Base-by-base conservation (phyloP, 2,113 vertebrate species). In the Dipodomys merriami region DNA sequence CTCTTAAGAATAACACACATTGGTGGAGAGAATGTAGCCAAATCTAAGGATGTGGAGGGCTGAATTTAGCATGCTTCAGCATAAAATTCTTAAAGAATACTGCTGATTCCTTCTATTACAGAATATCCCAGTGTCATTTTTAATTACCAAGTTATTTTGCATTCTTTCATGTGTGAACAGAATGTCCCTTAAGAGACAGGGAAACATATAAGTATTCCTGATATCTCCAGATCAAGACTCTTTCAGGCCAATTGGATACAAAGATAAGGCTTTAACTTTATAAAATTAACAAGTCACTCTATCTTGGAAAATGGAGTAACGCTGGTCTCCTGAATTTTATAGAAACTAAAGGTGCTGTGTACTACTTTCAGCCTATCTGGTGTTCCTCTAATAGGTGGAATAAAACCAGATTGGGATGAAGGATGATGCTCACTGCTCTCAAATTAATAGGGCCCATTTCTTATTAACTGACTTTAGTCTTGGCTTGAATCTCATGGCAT, bases 401-500 rank as follows among this genome's bases (percentile, higher is more conserved):
- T 1, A 8, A 71, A 30, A 2, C 57, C 23, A 35, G 23, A 39
- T 1, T 18, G 18, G 60, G 83, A 29, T 35, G 35, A 16, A 69
- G 29, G 39, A 25, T 4, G 12, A 9, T 1, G 25, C 2, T 46
- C 84, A 68, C 64, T 53, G 82, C 53, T 79, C n/a, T 72, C 69
- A 30, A 72, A 94, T 23, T 0, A 57, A 86, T 91, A 88, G 57
- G 92, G 90, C 11, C 64, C 71, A 94, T 83, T 94, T 93, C 87
- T 84, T 80, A 91, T 53, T 86, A 80, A 85, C 84, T 62, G 86
- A 95, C 88, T 93, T 94, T 85, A 57, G 53, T 64, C 84, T 88
- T 53, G 76, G 93, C 91, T 81, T 44, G 96, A 96, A 88, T 90
- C 93, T 94, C 79, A 91, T 74, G 71, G 13, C 80, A 91, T 67